Conservation (phyloP, 2,888 invertebrate genomes). For the Phengaris alcon region DNA sequence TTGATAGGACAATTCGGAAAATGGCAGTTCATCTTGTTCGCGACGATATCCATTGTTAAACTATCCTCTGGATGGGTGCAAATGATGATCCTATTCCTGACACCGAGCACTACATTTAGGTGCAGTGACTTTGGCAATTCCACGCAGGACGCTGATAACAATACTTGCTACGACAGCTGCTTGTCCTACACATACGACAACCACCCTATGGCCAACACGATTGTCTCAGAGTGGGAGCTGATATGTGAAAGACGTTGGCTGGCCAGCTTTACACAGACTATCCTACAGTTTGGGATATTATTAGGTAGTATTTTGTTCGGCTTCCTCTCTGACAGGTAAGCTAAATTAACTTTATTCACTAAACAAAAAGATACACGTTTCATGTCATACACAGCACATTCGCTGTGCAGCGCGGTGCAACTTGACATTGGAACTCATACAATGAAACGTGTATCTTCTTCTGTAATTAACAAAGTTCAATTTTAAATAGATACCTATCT, state of each 20-base stretch:
- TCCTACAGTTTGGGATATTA: constrained; percentile 86
- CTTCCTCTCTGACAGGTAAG: constrained; percentile 85
- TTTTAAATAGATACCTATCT: no score
- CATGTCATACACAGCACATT: no score
- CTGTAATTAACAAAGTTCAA: no score
- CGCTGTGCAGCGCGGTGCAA: no score
- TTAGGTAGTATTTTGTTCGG: constrained; percentile 86
- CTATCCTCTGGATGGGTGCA: constrained; percentile 89
- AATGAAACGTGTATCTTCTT: no score
- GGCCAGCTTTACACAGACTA: constrained; percentile 84
- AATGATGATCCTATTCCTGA: constrained; percentile 85
- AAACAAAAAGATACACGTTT: no score
- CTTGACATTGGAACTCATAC: no score
- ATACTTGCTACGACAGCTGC: constrained; percentile 77
- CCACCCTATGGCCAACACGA: constrained; percentile 82
- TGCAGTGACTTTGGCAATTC: constrained; percentile 63
- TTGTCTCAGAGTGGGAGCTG: constrained; percentile 86
- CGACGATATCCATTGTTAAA: constrained; percentile 83
- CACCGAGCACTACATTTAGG: constrained; percentile 79
- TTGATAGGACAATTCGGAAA: constrained; percentile 77
- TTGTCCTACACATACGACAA: constrained; percentile 79
- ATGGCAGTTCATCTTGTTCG: constrained; percentile 85
- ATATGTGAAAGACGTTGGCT: constrained; percentile 82
- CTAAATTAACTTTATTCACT: no score
- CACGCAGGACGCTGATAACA: constrained; percentile 54